Evolutionary conservation across 2,797 vertebrate genomes (phyloP).

Genomic region (Fratercula arctica): DNA sequence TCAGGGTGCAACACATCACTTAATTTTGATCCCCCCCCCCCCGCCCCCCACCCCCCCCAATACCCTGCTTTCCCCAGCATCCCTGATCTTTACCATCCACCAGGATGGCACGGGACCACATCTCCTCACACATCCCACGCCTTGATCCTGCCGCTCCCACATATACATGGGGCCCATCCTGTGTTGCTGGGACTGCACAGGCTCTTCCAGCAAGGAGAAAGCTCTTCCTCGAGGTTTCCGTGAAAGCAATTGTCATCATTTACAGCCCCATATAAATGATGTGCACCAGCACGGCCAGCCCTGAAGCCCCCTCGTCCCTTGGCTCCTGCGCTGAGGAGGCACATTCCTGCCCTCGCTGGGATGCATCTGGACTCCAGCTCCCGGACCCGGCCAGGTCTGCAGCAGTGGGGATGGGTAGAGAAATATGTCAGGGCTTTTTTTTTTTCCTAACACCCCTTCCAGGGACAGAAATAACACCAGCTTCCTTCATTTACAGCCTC

Average conservation of each 20-base stretch:
- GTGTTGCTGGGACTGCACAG: not conserved
- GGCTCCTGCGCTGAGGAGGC: not conserved
- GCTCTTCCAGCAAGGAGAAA: not conserved
- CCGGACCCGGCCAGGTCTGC: not conserved
- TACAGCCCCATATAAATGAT: not conserved
- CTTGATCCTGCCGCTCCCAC: rapidly evolving
- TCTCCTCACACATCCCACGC: rapidly evolving
- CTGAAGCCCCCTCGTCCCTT: not conserved
- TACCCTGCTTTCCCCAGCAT: not conserved
- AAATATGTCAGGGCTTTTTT: not conserved
- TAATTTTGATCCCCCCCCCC: not conserved
- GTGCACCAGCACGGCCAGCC: rapidly evolving
- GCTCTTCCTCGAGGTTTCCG: not conserved
- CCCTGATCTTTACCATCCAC: not conserved
- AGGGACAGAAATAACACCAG: not conserved
- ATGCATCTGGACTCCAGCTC: not conserved
- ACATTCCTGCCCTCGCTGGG: rapidly evolving
- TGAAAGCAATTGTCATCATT: not conserved
- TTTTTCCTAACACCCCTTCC: not conserved
- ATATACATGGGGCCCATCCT: not conserved
- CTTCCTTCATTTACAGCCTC: not conserved
- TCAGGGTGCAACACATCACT: rapidly evolving
- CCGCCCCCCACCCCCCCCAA: rapidly evolving
- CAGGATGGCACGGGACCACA: not conserved
- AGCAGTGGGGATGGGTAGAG: not conserved